Conservation (phyloP, 2,888 invertebrate species). For the Eristalinus sepulchralis region DNA sequence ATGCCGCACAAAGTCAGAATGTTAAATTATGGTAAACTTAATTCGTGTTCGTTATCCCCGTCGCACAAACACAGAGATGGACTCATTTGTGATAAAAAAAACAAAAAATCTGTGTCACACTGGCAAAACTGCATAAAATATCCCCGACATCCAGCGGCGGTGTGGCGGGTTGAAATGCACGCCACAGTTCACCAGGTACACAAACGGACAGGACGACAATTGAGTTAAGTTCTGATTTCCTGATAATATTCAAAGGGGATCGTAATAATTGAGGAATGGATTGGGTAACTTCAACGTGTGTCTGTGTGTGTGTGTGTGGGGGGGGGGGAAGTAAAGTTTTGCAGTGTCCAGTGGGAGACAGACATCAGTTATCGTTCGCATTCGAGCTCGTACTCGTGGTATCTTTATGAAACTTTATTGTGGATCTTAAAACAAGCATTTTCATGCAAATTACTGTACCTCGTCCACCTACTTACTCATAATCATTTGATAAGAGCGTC, state of each 20-base stretch:
- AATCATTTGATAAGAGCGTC: conserved; percentile 16
- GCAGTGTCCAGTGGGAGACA: conserved; percentile 4
- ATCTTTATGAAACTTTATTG: conserved; percentile 36
- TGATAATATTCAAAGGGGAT: conserved; percentile 65
- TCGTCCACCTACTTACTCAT: neutral
- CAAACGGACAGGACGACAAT: conserved; percentile 38
- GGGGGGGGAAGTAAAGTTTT: conserved; percentile 26
- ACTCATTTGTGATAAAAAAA: neutral
- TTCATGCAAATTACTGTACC: conserved; percentile 15
- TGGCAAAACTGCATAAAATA: conserved; percentile 32
- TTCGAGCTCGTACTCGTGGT: neutral
- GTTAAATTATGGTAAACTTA: conserved; percentile 53
- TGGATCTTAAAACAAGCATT: conserved; percentile 22
- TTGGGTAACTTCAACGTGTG: conserved; percentile 24
- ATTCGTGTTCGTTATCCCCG: conserved; percentile 61
- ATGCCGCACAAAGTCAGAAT: conserved; percentile 42
- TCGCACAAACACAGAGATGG: conserved; percentile 17
- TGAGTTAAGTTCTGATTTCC: conserved; percentile 63
- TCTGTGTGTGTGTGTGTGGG: too few species aligned
- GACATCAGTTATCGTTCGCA: neutral
- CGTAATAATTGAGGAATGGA: conserved; percentile 58
- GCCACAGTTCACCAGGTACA: conserved; percentile 35
- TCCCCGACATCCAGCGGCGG: conserved; percentile 14
- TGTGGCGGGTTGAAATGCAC: conserved; percentile 5
- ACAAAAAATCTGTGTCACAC: conserved; percentile 1